Evolutionary conservation across 2,113 vertebrate species (phyloP).

Genomic region (Oncorhynchus nerka): DNA sequence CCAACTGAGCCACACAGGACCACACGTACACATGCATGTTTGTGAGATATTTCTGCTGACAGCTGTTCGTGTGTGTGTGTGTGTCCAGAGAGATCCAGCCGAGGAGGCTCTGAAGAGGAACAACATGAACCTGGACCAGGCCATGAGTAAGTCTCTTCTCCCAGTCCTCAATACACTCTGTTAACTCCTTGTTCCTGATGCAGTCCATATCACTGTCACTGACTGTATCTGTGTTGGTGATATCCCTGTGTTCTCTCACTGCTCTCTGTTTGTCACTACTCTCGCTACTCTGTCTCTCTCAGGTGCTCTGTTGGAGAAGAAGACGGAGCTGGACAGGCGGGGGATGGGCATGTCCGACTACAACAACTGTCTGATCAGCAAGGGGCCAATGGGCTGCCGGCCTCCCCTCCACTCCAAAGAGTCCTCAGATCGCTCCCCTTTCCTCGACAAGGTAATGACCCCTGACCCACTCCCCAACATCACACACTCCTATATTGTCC

Average conservation of each 20-base stretch:
- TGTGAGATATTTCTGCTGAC: not conserved
- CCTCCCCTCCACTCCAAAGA: slow-evolving; percentile 96
- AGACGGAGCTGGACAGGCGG: slow-evolving; percentile 96
- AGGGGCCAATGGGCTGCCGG: slow-evolving; percentile 88
- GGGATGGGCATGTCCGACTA: slow-evolving; percentile 87
- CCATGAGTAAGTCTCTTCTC: slow-evolving; percentile 76
- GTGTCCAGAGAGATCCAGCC: slow-evolving; percentile 90
- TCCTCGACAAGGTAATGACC: slow-evolving; percentile 89
- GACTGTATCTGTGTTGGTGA: too few relatives aligned
- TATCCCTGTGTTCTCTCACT: too few relatives aligned
- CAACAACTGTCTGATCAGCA: slow-evolving; percentile 91
- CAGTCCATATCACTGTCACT: too few relatives aligned
- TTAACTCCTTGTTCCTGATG: too few relatives aligned
- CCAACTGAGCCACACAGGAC: too few relatives aligned
- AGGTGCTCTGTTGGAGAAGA: slow-evolving; percentile 97
- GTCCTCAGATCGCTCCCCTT: slow-evolving; percentile 92
- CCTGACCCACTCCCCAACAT: not conserved
- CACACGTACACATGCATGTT: too few relatives aligned
- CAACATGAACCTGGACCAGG: slow-evolving; percentile 98
- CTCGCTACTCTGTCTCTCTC: too few relatives aligned
- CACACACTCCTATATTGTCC: not conserved
- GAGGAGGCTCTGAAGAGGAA: slow-evolving; percentile 98
- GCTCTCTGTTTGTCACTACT: too few relatives aligned
- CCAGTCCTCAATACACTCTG: too few relatives aligned
- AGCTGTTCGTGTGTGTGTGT: not conserved